phyloP scores from a whole-genome alignment of 2,888 invertebrate species.

The Neocrepidodera transversa region DNA sequence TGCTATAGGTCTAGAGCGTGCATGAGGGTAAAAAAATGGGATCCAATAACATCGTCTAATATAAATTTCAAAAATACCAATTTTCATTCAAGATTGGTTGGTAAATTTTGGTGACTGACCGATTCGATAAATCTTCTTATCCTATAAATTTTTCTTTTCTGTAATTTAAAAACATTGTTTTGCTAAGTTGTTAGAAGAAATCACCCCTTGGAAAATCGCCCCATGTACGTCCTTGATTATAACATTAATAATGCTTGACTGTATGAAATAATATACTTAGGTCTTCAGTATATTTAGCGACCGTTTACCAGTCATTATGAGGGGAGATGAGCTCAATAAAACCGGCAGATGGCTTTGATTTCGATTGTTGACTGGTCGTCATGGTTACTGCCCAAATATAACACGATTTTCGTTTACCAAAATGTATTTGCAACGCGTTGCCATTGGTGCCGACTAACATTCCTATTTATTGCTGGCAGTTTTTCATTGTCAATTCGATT shows the following conservation, averaged over 20 bases:
- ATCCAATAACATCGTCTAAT: too few relatives aligned
- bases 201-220: too few relatives aligned
- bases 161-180: too few relatives aligned
- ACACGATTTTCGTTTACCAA: constrained; percentile 48
- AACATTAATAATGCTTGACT: constrained; percentile 43
- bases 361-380: constrained; percentile 58
- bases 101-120: too few relatives aligned
- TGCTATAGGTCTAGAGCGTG: not conserved
- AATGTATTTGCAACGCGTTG: constrained; percentile 45
- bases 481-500: constrained; percentile 49
- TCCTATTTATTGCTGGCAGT: constrained; percentile 34
- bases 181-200: too few relatives aligned
- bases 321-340: constrained; percentile 53
- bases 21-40: not conserved
- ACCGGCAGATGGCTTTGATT: constrained; percentile 58
- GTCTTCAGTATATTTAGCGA: constrained; percentile 59
- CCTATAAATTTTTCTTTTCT: too few relatives aligned
- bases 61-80: too few relatives aligned
- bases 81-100: too few relatives aligned
- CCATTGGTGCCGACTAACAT: not conserved
- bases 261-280: constrained; percentile 57
- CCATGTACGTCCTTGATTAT: too few relatives aligned
- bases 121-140: too few relatives aligned
- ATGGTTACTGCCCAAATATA: constrained; percentile 58
- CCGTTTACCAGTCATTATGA: constrained; percentile 57